Evolutionary conservation across 2,113 vertebrate species (phyloP).

Genomic region (Xiphias gladius): DNA sequence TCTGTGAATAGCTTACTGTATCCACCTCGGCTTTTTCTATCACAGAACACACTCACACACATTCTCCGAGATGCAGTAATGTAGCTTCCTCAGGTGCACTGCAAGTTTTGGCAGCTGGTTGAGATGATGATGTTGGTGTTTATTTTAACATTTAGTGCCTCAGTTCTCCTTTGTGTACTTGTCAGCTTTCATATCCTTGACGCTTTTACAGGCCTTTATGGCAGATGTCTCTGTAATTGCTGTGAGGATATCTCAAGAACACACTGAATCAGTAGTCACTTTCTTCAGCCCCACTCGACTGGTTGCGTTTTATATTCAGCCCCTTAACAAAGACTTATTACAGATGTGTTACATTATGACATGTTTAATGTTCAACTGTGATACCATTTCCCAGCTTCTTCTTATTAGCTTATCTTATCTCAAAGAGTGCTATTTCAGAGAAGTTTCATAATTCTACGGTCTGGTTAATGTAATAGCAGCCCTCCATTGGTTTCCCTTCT

Average conservation of each 20-base stretch:
- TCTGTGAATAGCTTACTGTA: conserved; percentile 13
- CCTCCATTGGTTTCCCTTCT: background rate
- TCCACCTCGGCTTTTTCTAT: conserved; percentile 4
- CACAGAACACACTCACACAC: background rate
- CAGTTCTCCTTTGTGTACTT: conserved; percentile 21
- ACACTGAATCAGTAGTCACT: background rate
- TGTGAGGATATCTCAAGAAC: conserved; percentile 22
- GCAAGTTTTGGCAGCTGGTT: conserved; percentile 14
- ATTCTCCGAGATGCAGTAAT: background rate
- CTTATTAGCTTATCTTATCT: conserved; percentile 31
- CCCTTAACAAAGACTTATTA: background rate
- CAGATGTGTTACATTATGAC: conserved; percentile 15
- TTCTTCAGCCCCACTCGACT: background rate
- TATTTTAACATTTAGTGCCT: conserved; percentile 39
- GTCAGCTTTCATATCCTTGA: conserved; percentile 27
- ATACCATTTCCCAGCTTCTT: background rate
- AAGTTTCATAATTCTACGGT: background rate
- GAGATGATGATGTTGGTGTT: conserved; percentile 24
- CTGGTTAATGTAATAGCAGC: background rate
- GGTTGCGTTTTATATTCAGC: background rate
- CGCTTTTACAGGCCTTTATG: conserved; percentile 20
- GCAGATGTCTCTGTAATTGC: conserved; percentile 32
- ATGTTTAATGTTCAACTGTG: conserved; percentile 31
- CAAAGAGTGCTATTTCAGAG: conserved; percentile 3
- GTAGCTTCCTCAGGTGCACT: background rate